Evolutionary conservation across 2,113 vertebrate genomes (phyloP), one percentile per base, ranked within the genome.

Genomic region (Tichodroma muraria): DNA sequence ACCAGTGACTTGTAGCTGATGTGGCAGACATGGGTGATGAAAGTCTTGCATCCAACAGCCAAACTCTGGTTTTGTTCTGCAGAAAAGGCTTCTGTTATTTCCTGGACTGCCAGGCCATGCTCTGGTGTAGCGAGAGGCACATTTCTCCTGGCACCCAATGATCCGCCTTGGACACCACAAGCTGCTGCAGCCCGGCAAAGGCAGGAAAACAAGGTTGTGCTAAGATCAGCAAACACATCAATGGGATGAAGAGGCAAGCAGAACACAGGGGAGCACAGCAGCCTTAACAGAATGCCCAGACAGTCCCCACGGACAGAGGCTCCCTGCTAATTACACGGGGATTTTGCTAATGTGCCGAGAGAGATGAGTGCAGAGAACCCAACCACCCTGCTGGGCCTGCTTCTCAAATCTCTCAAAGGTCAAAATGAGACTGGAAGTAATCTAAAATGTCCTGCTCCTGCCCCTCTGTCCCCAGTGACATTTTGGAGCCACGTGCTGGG

Each of bases 381-480:
- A 73, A 5, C 6, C 53, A 8, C 68, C 82, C 76, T 42, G 13
- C 71, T 56, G 45, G 33, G 63, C 31, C 45, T 56, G 31, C 54
- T 93, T 40, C 64, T 49, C 70, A n/a, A 66, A 30, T 22, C 85
- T 75, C 83, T 15, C 89, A 83, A 88, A 95, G 88, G 85, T 70
- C 90, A 94, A 30, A 66, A 85, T 4, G 35, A 88, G 70, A 64
- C 33, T 73, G 44, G 64, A 56, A 89, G 71, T 38, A 88, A 95
- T 77, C 63, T 64, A 33, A 95, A 95, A 52, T 30, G 56, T 35
- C 47, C 91, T 85, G 60, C 71, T 66, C n/a, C 68, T 87, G 54
- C 33, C 24, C 20, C 22, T 85, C 31, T 49, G 56, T 85, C 82
- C 91, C 89, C 60, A 47, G 54, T 20, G 85, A 60, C 47, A 30